Evolutionary conservation across 2,888 invertebrate species (phyloP), one percentile per base, ranked within the genome.

Genomic region (Tenthredo scrophulariae): DNA sequence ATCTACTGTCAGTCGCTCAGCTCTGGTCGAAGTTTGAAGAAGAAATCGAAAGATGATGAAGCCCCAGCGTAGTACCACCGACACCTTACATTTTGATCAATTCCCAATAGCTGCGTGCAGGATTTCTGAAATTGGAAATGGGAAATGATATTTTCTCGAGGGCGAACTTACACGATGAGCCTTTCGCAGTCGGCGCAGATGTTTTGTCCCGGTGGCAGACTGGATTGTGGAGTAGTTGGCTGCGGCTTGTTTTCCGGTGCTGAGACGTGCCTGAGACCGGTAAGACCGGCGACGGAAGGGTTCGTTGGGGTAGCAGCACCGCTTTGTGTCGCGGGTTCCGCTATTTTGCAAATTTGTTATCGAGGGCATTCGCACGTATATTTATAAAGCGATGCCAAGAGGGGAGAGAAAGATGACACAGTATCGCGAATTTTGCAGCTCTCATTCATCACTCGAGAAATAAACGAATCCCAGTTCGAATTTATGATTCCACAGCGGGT

Each of bases 171-270:
- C 99, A 98, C 97, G 94, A 99, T 98, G 92, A 98, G 96, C 92
- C 98, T 96, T 94, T 98, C 98, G 95, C 99, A 99, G 93, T 98
- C 98, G 90, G 97, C 97, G 95, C 99, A 99, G 94, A 98, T 97
- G 95, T 98, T 98, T 94, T 98, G 98, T 92, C 97, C 97, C 90
- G 97, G 96, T 90, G 97, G 97, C 90, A 97, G 95, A 92, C 96
- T 97, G 75, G 90, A 88, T 87, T 93, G 93, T 90, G 96, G 96
- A 89, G 95, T 94, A 91, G 96, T 94, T 82, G 92, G 88, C 29
- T 93, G 89, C 33, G 95, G 94, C 89, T 94, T 94, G 86, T 93
- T 94, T 93, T 96, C 95, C 87, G 97, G 97, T 88, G 97, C 97
- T 89, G 94, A 94, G 90, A 97, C 97, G 94, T 97, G 96, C 90